phyloP scores from a whole-genome alignment of 2,113 vertebrate species.

The Lepisosteus oculatus region DNA sequence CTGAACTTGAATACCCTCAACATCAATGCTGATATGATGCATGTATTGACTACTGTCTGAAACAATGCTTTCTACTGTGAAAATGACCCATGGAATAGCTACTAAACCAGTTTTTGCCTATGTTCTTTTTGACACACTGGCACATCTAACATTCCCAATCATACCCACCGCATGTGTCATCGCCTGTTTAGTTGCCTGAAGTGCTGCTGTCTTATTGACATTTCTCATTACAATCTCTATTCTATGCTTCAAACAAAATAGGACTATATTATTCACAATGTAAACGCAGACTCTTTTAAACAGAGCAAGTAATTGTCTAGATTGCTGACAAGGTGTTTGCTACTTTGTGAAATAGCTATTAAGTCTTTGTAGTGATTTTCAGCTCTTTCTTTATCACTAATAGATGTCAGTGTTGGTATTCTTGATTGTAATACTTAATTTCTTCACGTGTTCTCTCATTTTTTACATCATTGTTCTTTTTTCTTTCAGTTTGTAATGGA shows the following conservation, averaged over 20 bases:
- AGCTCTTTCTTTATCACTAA: not conserved
- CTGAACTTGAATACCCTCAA: too few relatives aligned
- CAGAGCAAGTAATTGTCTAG: not conserved
- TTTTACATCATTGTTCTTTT: not conserved
- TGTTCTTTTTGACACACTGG: not conserved
- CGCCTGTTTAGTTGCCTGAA: not conserved
- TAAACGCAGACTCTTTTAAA: not conserved
- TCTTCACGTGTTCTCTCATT: not conserved
- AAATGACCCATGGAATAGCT: not conserved
- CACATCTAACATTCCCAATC: not conserved
- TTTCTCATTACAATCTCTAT: conserved; percentile 3
- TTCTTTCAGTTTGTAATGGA: not conserved
- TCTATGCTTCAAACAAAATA: not conserved
- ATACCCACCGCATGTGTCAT: not conserved
- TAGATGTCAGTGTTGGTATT: not conserved
- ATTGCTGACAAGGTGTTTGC: not conserved
- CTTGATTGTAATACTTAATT: not conserved
- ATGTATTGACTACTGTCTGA: too few relatives aligned
- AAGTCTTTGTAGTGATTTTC: not conserved
- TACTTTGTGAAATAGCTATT: too few relatives aligned
- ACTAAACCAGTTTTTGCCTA: not conserved
- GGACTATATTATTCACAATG: not conserved
- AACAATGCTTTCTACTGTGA: too few relatives aligned
- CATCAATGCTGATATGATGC: too few relatives aligned
- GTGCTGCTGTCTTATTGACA: not conserved